phyloP scores from a whole-genome alignment of 1,140 invertebrate genomes.

The Mactra quadrangularis region DNA sequence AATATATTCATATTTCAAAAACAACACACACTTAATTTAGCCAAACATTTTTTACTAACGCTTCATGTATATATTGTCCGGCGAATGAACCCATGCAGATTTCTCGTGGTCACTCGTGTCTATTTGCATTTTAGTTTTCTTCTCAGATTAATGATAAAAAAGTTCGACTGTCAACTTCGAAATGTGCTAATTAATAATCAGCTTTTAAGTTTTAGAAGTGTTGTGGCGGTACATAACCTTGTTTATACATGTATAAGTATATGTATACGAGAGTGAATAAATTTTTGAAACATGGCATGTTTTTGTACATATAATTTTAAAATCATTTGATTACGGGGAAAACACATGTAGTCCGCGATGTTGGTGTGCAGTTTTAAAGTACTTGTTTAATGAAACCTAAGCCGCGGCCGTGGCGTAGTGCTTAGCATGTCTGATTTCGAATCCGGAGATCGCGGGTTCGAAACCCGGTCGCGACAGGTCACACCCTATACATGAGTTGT shows the following conservation, averaged over 20 bases:
- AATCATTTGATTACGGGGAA: background rate
- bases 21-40: constrained; percentile 25
- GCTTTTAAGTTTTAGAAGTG: background rate
- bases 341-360: background rate
- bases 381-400: too few species aligned
- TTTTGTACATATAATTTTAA: background rate
- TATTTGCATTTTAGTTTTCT: constrained; percentile 13
- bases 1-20: constrained; percentile 27
- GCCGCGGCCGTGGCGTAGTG: too few species aligned
- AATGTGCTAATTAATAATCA: constrained; percentile 27
- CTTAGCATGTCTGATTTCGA: too few species aligned
- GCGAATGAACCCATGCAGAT: constrained; percentile 1
- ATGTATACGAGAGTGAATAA: background rate
- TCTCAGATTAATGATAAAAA: constrained; percentile 37
- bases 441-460: too few species aligned
- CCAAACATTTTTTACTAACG: background rate
- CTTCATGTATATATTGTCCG: constrained; percentile 7
- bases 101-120: background rate
- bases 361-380: background rate
- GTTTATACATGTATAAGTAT: background rate
- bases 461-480: too few species aligned
- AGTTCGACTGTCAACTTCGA: background rate
- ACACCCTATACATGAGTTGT: too few species aligned
- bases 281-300: too few species aligned
- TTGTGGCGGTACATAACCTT: background rate